Evolutionary conservation across 2,797 vertebrate genomes (phyloP).

Genomic region (Anas flavirostris): DNA sequence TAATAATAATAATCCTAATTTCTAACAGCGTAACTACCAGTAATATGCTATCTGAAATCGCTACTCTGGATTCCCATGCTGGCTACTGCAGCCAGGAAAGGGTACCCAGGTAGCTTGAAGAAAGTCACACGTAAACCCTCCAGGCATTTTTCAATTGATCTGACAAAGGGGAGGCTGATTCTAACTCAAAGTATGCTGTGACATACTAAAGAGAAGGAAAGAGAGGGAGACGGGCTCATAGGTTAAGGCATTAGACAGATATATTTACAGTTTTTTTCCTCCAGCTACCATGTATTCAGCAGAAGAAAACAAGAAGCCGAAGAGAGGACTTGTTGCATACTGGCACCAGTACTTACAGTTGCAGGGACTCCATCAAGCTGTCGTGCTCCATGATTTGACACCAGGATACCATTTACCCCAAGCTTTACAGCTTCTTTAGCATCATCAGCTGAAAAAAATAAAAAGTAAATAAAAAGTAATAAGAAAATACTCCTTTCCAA

Average conservation of each 20-base stretch:
- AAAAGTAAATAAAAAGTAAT: neutral
- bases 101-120: neutral
- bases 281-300: neutral
- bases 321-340: neutral
- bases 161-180: neutral
- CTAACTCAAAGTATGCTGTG: neutral
- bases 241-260: neutral
- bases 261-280: neutral
- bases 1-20: neutral
- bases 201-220: neutral
- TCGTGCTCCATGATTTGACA: constrained; percentile 91
- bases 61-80: neutral
- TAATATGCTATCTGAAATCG: neutral
- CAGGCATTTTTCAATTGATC: neutral
- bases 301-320: neutral
- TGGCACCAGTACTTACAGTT: constrained; percentile 80
- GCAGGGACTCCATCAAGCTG: constrained; percentile 91
- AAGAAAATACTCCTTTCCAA: neutral
- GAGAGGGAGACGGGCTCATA: neutral
- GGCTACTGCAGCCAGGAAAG: neutral
- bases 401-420: constrained; percentile 86
- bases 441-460: constrained; percentile 82
- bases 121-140: neutral
- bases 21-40: neutral
- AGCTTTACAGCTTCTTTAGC: constrained; percentile 83